These are phyloP conservation scores for Nesoenas mayeri DNA, from an alignment of 2,113 vertebrate genomes.

Conservation along the genomic window DNA sequence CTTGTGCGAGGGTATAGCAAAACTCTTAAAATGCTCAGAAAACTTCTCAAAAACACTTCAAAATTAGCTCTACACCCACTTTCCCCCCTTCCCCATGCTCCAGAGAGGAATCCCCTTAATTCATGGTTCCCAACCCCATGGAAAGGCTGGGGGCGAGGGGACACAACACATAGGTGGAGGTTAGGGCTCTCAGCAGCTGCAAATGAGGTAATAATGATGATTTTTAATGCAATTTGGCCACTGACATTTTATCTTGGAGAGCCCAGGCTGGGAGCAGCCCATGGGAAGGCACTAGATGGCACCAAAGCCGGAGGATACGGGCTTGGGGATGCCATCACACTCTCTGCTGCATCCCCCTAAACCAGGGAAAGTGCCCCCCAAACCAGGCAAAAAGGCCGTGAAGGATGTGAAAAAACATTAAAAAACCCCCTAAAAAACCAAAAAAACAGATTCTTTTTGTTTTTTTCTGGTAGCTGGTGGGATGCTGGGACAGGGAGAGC, in stretches of 20 bases:
- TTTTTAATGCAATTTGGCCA: background rate
- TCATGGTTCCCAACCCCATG: background rate
- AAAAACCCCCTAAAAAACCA: too few species aligned
- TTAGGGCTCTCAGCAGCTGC: background rate
- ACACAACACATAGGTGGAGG: accelerated
- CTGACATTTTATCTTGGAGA: background rate
- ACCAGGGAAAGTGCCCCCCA: background rate
- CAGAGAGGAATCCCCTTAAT: background rate
- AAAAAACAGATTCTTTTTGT: too few species aligned
- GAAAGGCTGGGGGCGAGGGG: background rate
- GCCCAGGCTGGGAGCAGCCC: background rate
- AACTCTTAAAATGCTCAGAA: background rate
- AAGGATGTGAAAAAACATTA: background rate
- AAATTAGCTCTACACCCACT: background rate
- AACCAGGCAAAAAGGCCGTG: background rate
- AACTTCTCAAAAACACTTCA: background rate
- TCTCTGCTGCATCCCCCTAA: background rate
- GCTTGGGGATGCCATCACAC: background rate
- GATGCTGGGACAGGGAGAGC: too few species aligned
- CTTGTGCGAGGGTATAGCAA: background rate
- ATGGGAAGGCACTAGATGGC: background rate
- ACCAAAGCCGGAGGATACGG: background rate
- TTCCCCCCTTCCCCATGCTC: accelerated
- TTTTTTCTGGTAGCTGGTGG: too few species aligned
- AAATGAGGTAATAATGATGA: too few species aligned